Percentiles rank a stretch among this genome's conserved stretches.
Conservation (phyloP, 2,797 vertebrate species). For the Vireo griseus region DNA sequence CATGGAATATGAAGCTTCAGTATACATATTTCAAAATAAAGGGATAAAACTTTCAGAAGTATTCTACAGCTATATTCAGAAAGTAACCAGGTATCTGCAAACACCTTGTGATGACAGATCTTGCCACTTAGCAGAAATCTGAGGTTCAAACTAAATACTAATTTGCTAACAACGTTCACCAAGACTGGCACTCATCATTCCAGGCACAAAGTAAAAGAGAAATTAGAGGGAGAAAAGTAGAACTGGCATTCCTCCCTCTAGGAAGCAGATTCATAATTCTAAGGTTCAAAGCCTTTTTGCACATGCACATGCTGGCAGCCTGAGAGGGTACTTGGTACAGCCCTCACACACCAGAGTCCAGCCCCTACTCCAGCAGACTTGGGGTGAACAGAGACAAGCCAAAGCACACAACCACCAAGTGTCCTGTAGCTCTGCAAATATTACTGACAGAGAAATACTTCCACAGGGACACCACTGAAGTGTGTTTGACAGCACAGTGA, state of each 20-base stretch:
- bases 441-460: background rate
- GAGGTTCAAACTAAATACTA: background rate
- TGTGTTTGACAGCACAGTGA: background rate
- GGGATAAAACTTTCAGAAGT: background rate
- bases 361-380: background rate
- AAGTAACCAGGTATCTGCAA: background rate
- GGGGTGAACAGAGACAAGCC: background rate
- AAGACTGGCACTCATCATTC: too few species aligned
- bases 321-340: accelerated
- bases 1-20: background rate
- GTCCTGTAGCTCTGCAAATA: background rate
- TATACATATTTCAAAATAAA: background rate
- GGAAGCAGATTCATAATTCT: background rate
- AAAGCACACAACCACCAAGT: background rate
- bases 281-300: background rate
- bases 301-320: background rate
- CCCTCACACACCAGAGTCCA: background rate
- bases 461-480: background rate
- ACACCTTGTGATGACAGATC: background rate
- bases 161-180: background rate
- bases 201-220: background rate
- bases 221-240: accelerated
- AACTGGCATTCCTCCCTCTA: background rate
- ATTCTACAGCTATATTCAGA: background rate
- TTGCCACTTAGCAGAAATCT: background rate